Evolutionary conservation across 2,113 vertebrate genomes (phyloP), one percentile per base, ranked within the genome.

Genomic region (Heterotis niloticus): DNA sequence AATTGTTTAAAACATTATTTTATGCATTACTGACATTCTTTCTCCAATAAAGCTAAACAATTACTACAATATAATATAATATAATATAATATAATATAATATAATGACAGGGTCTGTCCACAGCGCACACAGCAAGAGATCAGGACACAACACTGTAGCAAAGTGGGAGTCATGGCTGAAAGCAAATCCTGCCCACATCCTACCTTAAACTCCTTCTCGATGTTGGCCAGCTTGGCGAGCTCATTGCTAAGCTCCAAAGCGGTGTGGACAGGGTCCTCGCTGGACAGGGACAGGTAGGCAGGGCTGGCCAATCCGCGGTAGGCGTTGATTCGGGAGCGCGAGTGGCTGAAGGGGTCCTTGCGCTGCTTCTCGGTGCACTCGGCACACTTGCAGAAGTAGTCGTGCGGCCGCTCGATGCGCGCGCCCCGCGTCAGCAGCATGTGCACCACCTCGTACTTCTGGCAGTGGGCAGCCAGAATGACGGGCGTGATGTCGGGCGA

Each of bases 161-260:
- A n/a, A n/a, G n/a, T n/a, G n/a, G n/a, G n/a, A n/a, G n/a, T n/a
- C n/a, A n/a, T n/a, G 4, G 13, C 5, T n/a, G 0, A 23, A 16
- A 12, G 56, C 51, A 74, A 56, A 20, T 10, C 29, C 14, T 5
- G 60, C 29, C 24, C 65, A 0, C 7, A 29, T 9, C 82, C 90
- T 91, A 94, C 93, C 92, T 95, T 95, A 86, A 95, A 95, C 86
- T 95, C 94, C 85, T 95, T 95, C 85, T 95, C 94, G 78, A 95
- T 94, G 88, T 95, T 95, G 85, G 94, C 94, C 86, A 95, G 77
- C 81, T 93, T 94, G 82, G 94, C 93, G 72, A 95, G 89, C 82
- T 95, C 94, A 79, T 95, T 93, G 88, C 94, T 95, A 86, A 95
- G 93, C 81, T 95, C 94, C 70, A 95, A 86, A 64, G 94, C 94